Percentiles rank a stretch among this genome's conserved stretches.
These are phyloP conservation scores for Stenodera caucasica DNA, from an alignment of 2,888 invertebrate species.

Conservation along the genomic window DNA sequence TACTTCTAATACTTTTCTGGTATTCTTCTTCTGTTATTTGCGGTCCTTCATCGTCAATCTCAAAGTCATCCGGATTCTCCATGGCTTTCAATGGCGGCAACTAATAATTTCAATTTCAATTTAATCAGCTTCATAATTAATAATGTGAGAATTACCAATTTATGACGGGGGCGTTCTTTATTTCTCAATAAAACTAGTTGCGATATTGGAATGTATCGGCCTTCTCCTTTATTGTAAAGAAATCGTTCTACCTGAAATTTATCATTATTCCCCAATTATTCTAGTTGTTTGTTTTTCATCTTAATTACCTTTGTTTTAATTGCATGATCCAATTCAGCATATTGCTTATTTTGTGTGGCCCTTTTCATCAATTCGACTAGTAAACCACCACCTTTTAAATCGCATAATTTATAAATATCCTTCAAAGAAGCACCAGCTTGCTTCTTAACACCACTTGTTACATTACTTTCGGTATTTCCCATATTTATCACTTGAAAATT, in stretches of 20 bases:
- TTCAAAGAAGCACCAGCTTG: constrained; percentile 87
- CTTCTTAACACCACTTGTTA: constrained; percentile 93
- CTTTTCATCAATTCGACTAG: constrained; percentile 92
- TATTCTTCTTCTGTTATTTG: constrained; percentile 60
- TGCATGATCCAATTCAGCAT: constrained; percentile 88
- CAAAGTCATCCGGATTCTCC: constrained; percentile 85
- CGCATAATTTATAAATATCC: constrained; percentile 84
- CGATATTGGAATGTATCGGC: constrained; percentile 86
- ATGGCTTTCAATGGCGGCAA: constrained; percentile 74
- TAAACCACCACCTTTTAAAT: constrained; percentile 91
- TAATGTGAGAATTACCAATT: constrained; percentile 70
- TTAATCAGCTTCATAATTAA: constrained; percentile 38
- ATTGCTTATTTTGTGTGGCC: constrained; percentile 86
- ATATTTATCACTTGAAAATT: no score
- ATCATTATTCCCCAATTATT: no score
- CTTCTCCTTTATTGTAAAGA: constrained; percentile 90
- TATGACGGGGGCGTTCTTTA: constrained; percentile 79
- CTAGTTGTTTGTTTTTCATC: background rate
- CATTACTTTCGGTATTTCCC: constrained; percentile 87
- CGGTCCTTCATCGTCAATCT: constrained; percentile 76
- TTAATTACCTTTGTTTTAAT: constrained; percentile 73
- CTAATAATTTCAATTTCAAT: constrained; percentile 60
- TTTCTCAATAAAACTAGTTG: constrained; percentile 86
- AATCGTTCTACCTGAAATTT: constrained; percentile 74
- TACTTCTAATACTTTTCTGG: constrained; percentile 49